Base-by-base conservation (phyloP, 1,140 invertebrate genomes). In the Stratiolaelaps scimitus region DNA sequence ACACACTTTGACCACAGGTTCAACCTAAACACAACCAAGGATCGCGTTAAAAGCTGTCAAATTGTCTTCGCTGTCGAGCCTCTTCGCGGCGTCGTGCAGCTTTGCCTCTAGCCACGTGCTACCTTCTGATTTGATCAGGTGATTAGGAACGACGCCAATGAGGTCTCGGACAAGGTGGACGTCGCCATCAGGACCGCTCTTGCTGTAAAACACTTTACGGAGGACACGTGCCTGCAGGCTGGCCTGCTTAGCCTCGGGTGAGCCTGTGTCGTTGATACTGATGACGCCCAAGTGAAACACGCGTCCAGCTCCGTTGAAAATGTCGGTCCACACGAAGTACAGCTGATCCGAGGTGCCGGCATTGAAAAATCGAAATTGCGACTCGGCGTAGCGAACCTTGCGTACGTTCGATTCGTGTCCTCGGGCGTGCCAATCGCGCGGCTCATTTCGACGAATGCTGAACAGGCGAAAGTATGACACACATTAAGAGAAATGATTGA, bases 281-380 rank as follows among this genome's bases (percentile, higher is more conserved):
- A 48, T 5, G 4, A 48, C 15, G 5, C 47, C 47, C 19, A 48
- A 6, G 15, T 48, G 47, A 15, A 48, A 48, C 4, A 48, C 15
- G 20, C 28, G 20, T 19, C 47, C 47, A 19, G 47, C 20, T 15
- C 28, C 47, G 15, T 48, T 48, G 47, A 48, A 48, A 48, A 28
- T 48, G 15, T 48, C 47, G 15, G 47, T 48, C 47, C 47, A 48
- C 4, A 15, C 47, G 47, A 48, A 48, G 47, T 48, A 48, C 7
- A 15, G 20, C 47, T 4, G 5, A 23, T 28, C 47, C 7, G 19
- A 7, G 4, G 28, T 28, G n/a, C n/a, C n/a, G n/a, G n/a, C n/a
- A 15, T 48, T 28, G 47, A 6, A 48, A 28, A 48, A 48, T 4
- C 47, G 4, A 15, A 48, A 48, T 19, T 48, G 47, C 47, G 47